These are phyloP conservation scores for Drymonia ruficornis DNA, from an alignment of 2,888 invertebrate genomes.

Conservation along the genomic window DNA sequence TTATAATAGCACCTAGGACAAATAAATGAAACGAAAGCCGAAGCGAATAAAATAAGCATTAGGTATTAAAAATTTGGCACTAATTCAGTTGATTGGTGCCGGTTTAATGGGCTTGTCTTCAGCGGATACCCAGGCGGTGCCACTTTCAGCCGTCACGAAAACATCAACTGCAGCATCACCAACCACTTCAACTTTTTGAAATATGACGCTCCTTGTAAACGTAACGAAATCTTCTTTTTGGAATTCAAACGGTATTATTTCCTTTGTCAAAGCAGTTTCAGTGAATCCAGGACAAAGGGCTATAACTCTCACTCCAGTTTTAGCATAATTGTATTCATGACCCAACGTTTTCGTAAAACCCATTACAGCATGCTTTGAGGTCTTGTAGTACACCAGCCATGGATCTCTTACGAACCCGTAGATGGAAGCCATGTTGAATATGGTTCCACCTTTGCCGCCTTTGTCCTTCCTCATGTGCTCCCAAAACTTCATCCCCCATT, in stretches of 20 bases:
- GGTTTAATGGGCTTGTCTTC: not conserved
- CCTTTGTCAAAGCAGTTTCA: constrained; percentile 51
- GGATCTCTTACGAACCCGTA: constrained; percentile 80
- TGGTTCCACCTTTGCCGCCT: constrained; percentile 83
- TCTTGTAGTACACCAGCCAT: constrained; percentile 83
- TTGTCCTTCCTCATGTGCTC: constrained; percentile 77
- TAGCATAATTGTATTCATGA: constrained; percentile 65
- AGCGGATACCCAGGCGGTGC: not conserved
- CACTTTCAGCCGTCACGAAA: constrained; percentile 13
- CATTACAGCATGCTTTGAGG: constrained; percentile 83
- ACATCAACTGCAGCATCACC: constrained; percentile 57
- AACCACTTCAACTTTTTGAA: constrained; percentile 57
- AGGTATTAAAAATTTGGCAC: too few species aligned
- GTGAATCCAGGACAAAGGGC: constrained; percentile 81
- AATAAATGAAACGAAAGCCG: too few species aligned
- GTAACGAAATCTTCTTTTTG: constrained; percentile 38
- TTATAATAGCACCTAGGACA: too few species aligned
- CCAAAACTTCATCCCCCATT: constrained; percentile 70
- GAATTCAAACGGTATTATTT: constrained; percentile 2
- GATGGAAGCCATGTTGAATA: constrained; percentile 87
- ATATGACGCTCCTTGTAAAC: constrained; percentile 35
- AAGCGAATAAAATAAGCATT: too few species aligned
- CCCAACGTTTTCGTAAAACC: constrained; percentile 78
- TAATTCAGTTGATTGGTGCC: not conserved
- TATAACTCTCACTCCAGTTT: constrained; percentile 77